phyloP scores from a whole-genome alignment of 2,888 invertebrate genomes.

The Lochmaea capreae region DNA sequence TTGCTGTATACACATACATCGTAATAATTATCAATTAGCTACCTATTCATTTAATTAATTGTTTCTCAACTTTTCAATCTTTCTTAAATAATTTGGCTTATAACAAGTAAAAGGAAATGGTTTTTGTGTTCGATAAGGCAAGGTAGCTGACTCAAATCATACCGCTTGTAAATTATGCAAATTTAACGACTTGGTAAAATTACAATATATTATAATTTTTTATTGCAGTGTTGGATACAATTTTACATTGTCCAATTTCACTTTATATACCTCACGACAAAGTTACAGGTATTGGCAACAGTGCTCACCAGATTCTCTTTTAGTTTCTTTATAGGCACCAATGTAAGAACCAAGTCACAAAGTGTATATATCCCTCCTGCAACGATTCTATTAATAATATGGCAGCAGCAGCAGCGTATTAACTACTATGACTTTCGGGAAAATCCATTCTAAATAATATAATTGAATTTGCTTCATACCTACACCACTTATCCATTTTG shows the following conservation, averaged over 20 bases:
- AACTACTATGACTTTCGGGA: constrained; percentile 1
- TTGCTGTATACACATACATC: too few relatives aligned
- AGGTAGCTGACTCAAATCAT: not conserved
- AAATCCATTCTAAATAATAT: not conserved
- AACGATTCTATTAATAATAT: constrained; percentile 3
- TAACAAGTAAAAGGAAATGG: not conserved
- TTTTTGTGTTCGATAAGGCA: not conserved
- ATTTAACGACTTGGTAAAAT: not conserved
- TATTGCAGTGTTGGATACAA: not conserved
- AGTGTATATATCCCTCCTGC: not conserved
- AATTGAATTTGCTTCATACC: not conserved
- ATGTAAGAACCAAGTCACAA: constrained; percentile 6
- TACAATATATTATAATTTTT: not conserved
- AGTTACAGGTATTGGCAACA: not conserved
- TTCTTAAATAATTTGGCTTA: not conserved
- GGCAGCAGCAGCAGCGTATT: not conserved
- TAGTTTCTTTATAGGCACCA: not conserved
- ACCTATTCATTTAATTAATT: too few relatives aligned
- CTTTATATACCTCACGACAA: too few relatives aligned
- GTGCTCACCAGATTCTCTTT: not conserved
- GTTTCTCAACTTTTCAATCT: not conserved
- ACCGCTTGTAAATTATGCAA: too few relatives aligned
- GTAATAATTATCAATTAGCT: too few relatives aligned
- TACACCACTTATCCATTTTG: not conserved
- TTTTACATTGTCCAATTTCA: too few relatives aligned